Evolutionary conservation across 2,113 vertebrate genomes (phyloP).

Genomic region (Neogobius melanostomus): DNA sequence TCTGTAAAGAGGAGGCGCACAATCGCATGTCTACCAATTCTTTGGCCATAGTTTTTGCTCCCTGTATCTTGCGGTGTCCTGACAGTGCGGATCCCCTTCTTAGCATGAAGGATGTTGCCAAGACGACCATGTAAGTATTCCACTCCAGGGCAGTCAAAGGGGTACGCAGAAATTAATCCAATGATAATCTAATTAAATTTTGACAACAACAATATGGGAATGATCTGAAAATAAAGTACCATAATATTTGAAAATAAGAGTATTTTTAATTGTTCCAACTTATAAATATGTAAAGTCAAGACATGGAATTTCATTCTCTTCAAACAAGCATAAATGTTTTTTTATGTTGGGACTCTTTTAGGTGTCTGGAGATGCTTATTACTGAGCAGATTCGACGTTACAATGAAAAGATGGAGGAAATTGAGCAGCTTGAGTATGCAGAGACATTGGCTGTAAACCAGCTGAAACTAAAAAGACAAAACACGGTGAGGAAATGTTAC

Average conservation of each 20-base stretch:
- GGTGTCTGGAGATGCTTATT: conserved; percentile 95
- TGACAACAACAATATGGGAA: too few species aligned
- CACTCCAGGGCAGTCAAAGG: too few species aligned
- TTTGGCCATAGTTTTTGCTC: conserved; percentile 94
- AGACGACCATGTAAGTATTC: conserved; percentile 88
- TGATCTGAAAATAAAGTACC: too few species aligned
- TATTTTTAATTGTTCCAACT: too few species aligned
- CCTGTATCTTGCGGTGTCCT: conserved; percentile 91
- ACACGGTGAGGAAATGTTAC: conserved; percentile 72
- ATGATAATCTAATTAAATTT: too few species aligned
- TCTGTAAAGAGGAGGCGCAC: conserved; percentile 87
- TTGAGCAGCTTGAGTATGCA: conserved; percentile 90
- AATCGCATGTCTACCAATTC: conserved; percentile 97
- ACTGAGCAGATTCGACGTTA: conserved; percentile 93
- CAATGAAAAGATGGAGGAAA: conserved; percentile 95
- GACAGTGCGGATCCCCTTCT: conserved; percentile 90
- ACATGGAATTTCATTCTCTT: too few species aligned
- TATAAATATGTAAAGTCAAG: too few species aligned
- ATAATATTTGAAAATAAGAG: too few species aligned
- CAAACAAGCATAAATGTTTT: background rate
- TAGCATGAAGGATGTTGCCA: conserved; percentile 97
- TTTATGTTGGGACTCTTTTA: conserved; percentile 37
- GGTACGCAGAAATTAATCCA: too few species aligned
- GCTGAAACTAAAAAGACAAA: conserved; percentile 87
- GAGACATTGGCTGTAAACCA: conserved; percentile 88